Evolutionary conservation across 2,888 invertebrate genomes (phyloP), one percentile per base, ranked within the genome.

Genomic region (Drosophila histrio): DNA sequence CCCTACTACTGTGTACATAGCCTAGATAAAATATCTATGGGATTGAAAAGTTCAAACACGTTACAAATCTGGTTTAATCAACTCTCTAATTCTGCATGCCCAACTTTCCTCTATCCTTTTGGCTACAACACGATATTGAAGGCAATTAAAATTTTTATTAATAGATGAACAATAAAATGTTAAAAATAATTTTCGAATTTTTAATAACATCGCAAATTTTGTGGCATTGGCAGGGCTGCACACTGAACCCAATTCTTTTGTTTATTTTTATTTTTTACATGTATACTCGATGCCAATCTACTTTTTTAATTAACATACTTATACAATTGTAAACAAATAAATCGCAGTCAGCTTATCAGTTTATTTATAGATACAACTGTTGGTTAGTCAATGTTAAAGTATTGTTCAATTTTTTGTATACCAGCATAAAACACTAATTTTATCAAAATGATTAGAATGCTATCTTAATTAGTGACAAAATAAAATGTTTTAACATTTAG

Each of bases 291-390:
- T 57, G 41, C 39, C 21, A 67, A 39, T 34, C 61, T 67, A 69
- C 61, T 52, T 61, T 67, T 68, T 56, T 66, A 66, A 68, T 68
- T 68, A 68, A 66, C 68, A 68, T 44, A 39, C 39, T 24, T 19
- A 24, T 50, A 59, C 50, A 50, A 47, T 41, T 57, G 52, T 69
- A 50, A 67, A 43, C 26, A 52, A 56, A 52, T 24, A 57, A 47
- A 58, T 58, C 52, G 28, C 65, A 47, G 58, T 49, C 21, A 58
- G 3, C 53, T 64, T 64, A 64, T 64, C 64, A 61, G 64, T 53
- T 28, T 67, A 65, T 67, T 58, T 67, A 32, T 67, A 65, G 65
- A 41, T 36, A 4, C 65, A 47, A 17, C 22, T 46, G 34, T 28
- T 34, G 15, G 32, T 17, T 17, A 39, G 1, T 53, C 30, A 41